phyloP scores from a whole-genome alignment of 1,140 invertebrate genomes.

The Adoxophyes honmai region DNA sequence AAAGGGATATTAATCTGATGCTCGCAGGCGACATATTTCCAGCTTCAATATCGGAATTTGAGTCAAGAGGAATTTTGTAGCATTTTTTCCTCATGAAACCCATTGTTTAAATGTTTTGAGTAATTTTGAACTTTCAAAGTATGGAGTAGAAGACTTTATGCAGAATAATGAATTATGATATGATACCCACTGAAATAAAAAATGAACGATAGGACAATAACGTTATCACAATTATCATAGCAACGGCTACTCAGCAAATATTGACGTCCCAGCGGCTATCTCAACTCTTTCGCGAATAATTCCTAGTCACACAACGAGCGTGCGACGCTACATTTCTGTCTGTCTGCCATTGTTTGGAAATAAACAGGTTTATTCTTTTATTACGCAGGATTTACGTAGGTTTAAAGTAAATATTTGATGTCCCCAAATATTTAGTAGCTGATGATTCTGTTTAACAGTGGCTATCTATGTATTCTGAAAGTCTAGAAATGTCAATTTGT shows the following conservation, averaged over 20 bases:
- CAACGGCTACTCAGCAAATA: not conserved
- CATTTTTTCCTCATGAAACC: no score
- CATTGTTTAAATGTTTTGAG: no score
- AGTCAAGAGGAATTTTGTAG: no score
- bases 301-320: not conserved
- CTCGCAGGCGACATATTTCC: no score
- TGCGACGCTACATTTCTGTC: not conserved
- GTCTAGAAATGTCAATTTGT: not conserved
- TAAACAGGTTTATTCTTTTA: conserved; percentile 7
- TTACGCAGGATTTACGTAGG: not conserved
- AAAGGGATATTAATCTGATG: no score
- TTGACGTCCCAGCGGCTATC: not conserved
- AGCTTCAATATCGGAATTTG: no score
- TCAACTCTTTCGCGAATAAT: not conserved
- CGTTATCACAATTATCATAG: no score
- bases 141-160: no score
- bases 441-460: not conserved
- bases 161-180: no score
- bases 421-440: conserved; percentile 10
- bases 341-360: not conserved
- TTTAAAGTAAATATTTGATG: not conserved
- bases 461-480: not conserved
- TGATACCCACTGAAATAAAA: no score
- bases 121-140: no score
- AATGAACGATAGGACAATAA: no score